Conservation (phyloP, 2,113 vertebrate species). For the Callaeas wilsoni region DNA sequence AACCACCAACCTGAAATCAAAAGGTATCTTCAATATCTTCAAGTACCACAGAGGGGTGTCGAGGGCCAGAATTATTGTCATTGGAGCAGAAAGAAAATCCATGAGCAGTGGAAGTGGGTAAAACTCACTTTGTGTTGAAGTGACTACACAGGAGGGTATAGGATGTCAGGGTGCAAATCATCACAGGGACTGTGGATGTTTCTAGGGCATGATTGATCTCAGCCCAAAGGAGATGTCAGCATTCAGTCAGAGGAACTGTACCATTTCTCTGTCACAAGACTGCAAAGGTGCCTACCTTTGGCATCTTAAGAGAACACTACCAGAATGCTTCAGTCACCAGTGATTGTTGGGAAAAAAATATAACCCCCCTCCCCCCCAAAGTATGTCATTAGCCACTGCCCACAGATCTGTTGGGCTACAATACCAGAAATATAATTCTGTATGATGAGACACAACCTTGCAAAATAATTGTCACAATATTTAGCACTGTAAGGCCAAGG, state of each 20-base stretch:
- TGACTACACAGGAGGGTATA: not conserved
- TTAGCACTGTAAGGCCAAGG: not conserved
- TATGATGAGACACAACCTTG: not conserved
- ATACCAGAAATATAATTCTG: not conserved
- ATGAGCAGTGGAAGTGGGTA: not conserved
- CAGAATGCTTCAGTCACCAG: not conserved
- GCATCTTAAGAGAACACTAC: not conserved
- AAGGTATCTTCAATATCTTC: not conserved
- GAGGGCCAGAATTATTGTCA: not conserved
- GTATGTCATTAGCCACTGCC: not conserved
- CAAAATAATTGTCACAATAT: not conserved
- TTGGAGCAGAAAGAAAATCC: not conserved
- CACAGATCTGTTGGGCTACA: not conserved
- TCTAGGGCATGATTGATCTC: not conserved
- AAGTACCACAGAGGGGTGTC: accelerated
- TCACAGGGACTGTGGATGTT: not conserved
- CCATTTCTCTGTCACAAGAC: not conserved
- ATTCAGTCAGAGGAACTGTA: not conserved
- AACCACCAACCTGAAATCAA: not conserved
- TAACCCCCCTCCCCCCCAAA: accelerated
- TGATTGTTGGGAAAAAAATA: not conserved
- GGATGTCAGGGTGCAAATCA: not conserved
- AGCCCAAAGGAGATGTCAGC: not conserved
- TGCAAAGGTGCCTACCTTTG: not conserved
- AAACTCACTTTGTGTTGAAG: not conserved